A percentile compares a stretch with the other conserved stretches of the same genome.
These are phyloP conservation scores for Haemorhous mexicanus DNA, from an alignment of 2,113 vertebrate genomes.

Conservation along the genomic window DNA sequence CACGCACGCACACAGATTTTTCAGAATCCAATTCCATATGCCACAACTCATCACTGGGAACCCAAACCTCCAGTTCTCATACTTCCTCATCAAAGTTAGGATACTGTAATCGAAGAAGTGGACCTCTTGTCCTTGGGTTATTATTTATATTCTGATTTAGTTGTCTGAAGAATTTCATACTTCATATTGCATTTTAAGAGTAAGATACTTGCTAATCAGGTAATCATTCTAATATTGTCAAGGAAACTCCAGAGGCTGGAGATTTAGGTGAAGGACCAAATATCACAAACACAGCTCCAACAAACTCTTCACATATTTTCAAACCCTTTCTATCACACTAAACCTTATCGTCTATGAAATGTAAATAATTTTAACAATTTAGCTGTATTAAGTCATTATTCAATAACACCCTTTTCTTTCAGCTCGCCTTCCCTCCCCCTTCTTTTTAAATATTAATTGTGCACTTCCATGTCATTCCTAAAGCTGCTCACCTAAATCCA, in stretches of 20 bases:
- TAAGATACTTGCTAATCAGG: background rate
- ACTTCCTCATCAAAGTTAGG: background rate
- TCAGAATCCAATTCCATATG: background rate
- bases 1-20: background rate
- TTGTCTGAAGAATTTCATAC: background rate
- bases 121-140: background rate
- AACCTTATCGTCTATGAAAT: background rate
- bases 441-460: background rate
- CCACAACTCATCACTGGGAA: background rate
- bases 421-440: background rate
- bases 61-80: background rate
- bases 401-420: background rate
- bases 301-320: background rate
- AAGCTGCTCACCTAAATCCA: background rate
- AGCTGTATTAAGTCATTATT: background rate
- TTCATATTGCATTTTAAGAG: background rate
- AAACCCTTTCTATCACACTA: background rate
- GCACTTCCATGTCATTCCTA: background rate
- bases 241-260: background rate
- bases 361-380: background rate
- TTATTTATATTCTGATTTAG: background rate
- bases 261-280: background rate
- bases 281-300: background rate
- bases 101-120: background rate
- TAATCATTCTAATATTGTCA: background rate